Evolutionary conservation across 2,797 vertebrate genomes (phyloP), one percentile per base, ranked within the genome.

Genomic region (Gambelia wislizenii): DNA sequence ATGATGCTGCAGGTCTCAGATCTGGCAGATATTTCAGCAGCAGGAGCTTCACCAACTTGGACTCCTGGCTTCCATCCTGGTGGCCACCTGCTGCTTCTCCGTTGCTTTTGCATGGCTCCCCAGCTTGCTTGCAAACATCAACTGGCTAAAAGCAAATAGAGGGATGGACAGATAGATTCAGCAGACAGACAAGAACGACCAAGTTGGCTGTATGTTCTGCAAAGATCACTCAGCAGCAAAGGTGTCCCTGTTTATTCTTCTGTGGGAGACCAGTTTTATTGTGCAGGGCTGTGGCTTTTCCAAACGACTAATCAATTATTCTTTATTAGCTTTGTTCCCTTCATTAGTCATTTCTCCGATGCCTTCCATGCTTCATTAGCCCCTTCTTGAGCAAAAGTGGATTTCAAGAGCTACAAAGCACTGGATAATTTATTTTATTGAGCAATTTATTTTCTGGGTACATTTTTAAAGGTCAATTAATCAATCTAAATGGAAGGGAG

Each of bases 381-480:
- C 92, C 91, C 88, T 92, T 93, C 92, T 93, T 90, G 20, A 92
- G 93, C 95, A 96, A 86, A 94, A 89, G 94, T 92, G 94, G 93
- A 56, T 96, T 95, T 95, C 33, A 20, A 96, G 95, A 94, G 81
- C 91, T 86, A 56, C 44, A 74, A 92, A 89, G 87, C 90, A 93
- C 42, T 87, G 90, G 94, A 94, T 96, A 95, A 96, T 96, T 96
- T 93, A 95, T 96, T 96, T 97, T 96, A 97, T 96, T 96, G 95
- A 96, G 94, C 95, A 89, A 96, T 97, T 97, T 96, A 96, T 97
- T 97, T 96, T 91, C 96, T 90, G 90, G 96, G 94, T 96, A 95
- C 94, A 90, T 95, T 94, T 96, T 95, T 93, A 96, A 97, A 97
- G 94, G 95, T 94, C 95, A 95, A 94, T 97, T 96, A 96, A 97